phyloP scores from a whole-genome alignment of 2,797 vertebrate species.

The Poecilia velifera region DNA sequence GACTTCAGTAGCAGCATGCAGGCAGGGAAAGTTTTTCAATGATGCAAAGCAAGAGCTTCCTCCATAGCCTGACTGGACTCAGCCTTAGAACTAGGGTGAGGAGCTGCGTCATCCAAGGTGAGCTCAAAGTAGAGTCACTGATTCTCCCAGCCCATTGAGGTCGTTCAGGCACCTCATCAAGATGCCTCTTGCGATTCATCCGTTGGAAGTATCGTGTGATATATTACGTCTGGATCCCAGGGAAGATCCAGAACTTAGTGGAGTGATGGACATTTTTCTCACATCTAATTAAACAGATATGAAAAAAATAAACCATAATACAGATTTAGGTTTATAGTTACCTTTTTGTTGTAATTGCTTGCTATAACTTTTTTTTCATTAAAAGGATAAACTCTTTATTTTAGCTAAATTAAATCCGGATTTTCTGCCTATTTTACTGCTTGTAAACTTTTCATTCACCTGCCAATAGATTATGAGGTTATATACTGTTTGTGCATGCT shows the following conservation, averaged over 20 bases:
- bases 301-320: neutral
- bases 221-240: neutral
- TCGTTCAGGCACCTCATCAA: neutral
- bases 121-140: too few relatives aligned
- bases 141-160: too few relatives aligned
- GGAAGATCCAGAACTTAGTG: neutral
- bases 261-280: neutral
- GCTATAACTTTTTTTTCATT: neutral
- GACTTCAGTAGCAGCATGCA: slow-evolving; percentile 16
- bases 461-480: slow-evolving; percentile 7
- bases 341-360: neutral
- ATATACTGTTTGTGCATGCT: neutral
- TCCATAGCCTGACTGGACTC: too few relatives aligned
- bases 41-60: slow-evolving; percentile 5
- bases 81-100: too few relatives aligned
- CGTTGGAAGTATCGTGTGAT: neutral
- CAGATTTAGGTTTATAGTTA: neutral
- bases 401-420: neutral
- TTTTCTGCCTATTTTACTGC: slow-evolving; percentile 1
- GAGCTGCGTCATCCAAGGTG: too few relatives aligned
- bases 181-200: neutral
- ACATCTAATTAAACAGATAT: neutral
- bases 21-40: slow-evolving; percentile 15
- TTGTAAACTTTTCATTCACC: neutral
- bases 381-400: neutral